Percentiles rank a stretch among this genome's conserved stretches.
Evolutionary conservation across 2,113 vertebrate genomes (phyloP).

Genomic region (Paramormyrops kingsleyae): DNA sequence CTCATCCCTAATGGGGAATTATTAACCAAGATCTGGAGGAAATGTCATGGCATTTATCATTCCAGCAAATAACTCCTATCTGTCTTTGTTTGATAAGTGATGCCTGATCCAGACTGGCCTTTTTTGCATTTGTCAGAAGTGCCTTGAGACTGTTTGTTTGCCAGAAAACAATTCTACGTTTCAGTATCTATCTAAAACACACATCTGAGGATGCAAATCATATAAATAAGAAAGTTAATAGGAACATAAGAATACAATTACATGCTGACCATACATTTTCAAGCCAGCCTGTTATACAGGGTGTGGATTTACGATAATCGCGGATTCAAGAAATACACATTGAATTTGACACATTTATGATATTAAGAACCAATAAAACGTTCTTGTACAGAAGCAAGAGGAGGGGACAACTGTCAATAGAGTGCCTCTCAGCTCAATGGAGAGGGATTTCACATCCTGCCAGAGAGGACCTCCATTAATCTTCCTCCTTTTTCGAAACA

Average conservation of each 20-base stretch:
- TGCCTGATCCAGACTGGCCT: not conserved
- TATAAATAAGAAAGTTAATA: not conserved
- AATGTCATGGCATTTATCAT: not conserved
- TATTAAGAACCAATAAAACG: conserved; percentile 24
- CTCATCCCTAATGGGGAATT: conserved; percentile 7
- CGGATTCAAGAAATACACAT: conserved; percentile 12
- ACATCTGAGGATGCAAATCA: not conserved
- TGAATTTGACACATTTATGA: conserved; percentile 22
- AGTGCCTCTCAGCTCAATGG: conserved; percentile 29
- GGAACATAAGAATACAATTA: not conserved
- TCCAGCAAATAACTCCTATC: not conserved
- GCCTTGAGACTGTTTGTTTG: not conserved
- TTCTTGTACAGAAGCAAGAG: not conserved
- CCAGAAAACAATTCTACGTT: not conserved
- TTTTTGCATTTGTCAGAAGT: not conserved
- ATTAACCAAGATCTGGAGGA: not conserved
- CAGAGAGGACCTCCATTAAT: conserved; percentile 69
- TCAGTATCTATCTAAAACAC: not conserved
- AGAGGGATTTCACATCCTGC: conserved; percentile 38
- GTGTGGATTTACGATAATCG: conserved; percentile 10
- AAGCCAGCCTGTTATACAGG: not conserved
- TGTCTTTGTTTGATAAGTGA: not conserved
- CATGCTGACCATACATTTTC: not conserved
- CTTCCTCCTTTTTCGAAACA: conserved; percentile 66
- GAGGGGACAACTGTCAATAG: conserved; percentile 31